Evolutionary conservation across 2,888 invertebrate species (phyloP).

Genomic region (Heliothis peltigera): DNA sequence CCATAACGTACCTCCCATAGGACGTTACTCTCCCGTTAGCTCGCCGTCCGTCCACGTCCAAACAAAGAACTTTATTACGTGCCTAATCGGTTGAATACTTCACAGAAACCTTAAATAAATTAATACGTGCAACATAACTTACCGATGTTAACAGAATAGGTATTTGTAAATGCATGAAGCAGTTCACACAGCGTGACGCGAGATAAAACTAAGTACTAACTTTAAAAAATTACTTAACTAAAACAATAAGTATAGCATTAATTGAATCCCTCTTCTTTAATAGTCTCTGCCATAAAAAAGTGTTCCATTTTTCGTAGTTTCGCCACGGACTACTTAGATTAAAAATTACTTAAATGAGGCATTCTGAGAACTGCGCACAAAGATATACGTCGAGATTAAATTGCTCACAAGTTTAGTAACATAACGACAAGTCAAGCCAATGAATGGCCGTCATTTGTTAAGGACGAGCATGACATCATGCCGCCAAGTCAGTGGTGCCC

Average conservation of each 20-base stretch:
- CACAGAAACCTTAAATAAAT: conserved; percentile 33
- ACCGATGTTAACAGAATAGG: conserved; percentile 4
- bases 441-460: conserved; percentile 66
- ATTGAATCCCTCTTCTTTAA: not conserved
- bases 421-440: conserved; percentile 61
- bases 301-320: conserved; percentile 15
- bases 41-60: conserved; percentile 46
- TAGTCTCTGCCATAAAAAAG: not conserved
- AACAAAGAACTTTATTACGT: conserved; percentile 50
- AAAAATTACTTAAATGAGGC: conserved; percentile 42
- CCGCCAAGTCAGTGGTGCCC: conserved; percentile 45
- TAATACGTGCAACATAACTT: conserved; percentile 26
- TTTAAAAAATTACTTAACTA: not conserved
- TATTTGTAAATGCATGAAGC: conserved; percentile 17
- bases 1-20: conserved; percentile 65
- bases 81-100: conserved; percentile 42
- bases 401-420: conserved; percentile 60
- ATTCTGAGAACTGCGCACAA: conserved; percentile 59
- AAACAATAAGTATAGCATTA: not conserved
- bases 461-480: conserved; percentile 69
- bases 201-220: not conserved
- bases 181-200: not conserved
- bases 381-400: conserved; percentile 63
- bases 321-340: conserved; percentile 20
- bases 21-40: conserved; percentile 69